Percentiles rank a stretch among this genome's conserved stretches.
Conservation (phyloP, 1,140 invertebrate genomes). For the Diorhabda elongata region DNA sequence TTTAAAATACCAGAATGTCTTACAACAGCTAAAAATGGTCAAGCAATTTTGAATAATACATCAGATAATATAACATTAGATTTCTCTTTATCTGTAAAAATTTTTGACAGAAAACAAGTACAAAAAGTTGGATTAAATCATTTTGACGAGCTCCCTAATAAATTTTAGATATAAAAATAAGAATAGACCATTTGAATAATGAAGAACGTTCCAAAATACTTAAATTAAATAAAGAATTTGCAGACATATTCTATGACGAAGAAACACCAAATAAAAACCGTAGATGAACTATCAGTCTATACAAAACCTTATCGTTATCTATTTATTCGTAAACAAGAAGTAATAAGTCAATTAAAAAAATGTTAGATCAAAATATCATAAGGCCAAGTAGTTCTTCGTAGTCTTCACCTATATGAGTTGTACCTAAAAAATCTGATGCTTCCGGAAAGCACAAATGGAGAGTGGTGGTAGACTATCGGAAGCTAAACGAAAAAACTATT, state of each 20-base stretch:
- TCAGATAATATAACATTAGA: too few relatives aligned
- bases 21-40: too few relatives aligned
- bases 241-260: not conserved
- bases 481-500: not conserved
- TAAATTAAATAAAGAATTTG: too few relatives aligned
- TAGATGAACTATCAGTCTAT: slow-evolving; percentile 13
- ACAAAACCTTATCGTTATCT: not conserved
- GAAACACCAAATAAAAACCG: slow-evolving; percentile 1
- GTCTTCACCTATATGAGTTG: not conserved
- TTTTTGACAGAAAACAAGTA: too few relatives aligned
- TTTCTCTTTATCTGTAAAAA: too few relatives aligned
- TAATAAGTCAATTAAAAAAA: not conserved
- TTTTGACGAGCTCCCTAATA: too few relatives aligned
- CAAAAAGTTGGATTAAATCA: too few relatives aligned
- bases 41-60: too few relatives aligned
- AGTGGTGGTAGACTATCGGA: not conserved
- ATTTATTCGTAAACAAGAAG: not conserved
- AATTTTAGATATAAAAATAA: too few relatives aligned
- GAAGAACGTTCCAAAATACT: too few relatives aligned
- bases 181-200: too few relatives aligned
- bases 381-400: not conserved
- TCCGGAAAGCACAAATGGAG: not conserved
- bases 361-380: not conserved
- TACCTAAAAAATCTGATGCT: not conserved
- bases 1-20: too few relatives aligned